Evolutionary conservation across 2,113 vertebrate species (phyloP), one percentile per base, ranked within the genome.

Genomic region (Uria aalge): DNA sequence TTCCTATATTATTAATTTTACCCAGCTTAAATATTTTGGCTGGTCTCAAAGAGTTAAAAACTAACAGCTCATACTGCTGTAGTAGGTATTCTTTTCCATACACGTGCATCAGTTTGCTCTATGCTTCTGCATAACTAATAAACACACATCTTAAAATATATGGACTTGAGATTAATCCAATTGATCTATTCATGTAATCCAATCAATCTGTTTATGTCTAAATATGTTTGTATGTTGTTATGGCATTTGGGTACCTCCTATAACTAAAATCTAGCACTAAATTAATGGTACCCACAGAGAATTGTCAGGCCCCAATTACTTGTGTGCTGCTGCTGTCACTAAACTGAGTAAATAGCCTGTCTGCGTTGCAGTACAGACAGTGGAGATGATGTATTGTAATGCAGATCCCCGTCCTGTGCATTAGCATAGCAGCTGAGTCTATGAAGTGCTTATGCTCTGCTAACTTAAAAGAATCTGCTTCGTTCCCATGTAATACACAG

Each of bases 281-380:
- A 94, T 91, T 95, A 93, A 90, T 79, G 81, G 90, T 52, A 79
- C 18, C 57, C 79, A 41, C 17, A 79, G 88, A 84, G 78, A 84
- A 27, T 60, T 73, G 77, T 69, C 67, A 88, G 89, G n/a, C 29
- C 77, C 47, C 56, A 80, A 94, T 95, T 95, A 87, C 68, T 64
- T 43, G 57, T 40, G 50, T 56, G 66, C 85, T 81, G 73, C 45
- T 85, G 85, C 72, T 85, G 60, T 74, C 26, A 21, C 48, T 77
- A 40, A 90, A 90, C n/a, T 15, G 43, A 72, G 53, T 24, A 76
- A 93, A 82, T 6, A 92, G 68, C 60, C 45, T 1, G 7, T 30
- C 66, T 45, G 62, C 63, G 63, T 29, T 55, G 60, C 75, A 74
- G 24, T 36, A 53, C 9, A 93, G 92, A 74, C 26, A 80, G 64